These are phyloP conservation scores for Eilema sororculum DNA, from an alignment of 2,888 invertebrate species.

Conservation along the genomic window DNA sequence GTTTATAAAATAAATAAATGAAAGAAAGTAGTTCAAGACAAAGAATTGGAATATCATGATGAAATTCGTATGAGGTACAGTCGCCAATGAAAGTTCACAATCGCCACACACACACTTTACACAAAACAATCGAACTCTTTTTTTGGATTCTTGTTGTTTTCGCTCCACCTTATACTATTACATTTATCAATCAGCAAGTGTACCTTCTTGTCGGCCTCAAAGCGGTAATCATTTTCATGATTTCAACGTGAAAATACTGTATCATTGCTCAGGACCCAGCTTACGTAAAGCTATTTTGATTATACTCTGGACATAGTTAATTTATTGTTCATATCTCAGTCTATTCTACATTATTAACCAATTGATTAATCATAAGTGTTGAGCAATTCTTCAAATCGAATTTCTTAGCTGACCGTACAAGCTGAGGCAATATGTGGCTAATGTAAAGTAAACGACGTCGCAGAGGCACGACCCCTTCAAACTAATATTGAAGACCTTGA, in stretches of 20 bases:
- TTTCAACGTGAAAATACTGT: not conserved
- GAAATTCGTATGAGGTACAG: conserved; percentile 26
- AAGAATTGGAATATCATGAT: conserved; percentile 37
- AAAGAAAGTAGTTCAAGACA: conserved; percentile 32
- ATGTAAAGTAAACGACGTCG: conserved; percentile 54
- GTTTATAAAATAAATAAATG: conserved; percentile 36
- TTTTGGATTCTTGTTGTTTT: not conserved
- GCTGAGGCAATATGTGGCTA: conserved; percentile 35
- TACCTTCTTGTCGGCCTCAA: not conserved
- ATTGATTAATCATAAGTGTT: not conserved
- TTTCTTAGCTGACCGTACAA: not conserved
- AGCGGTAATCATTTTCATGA: not conserved
- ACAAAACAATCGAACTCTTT: not conserved
- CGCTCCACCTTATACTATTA: not conserved
- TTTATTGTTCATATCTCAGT: not conserved
- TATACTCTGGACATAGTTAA: too few species aligned
- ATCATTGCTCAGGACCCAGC: not conserved
- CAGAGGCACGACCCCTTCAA: conserved; percentile 20
- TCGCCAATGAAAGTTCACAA: not conserved
- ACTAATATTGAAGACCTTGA: conserved; percentile 36
- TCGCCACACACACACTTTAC: too few species aligned
- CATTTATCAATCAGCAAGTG: not conserved
- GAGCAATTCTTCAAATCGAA: not conserved
- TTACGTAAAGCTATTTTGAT: not conserved
- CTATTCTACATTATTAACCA: not conserved